Percentiles rank a stretch among this genome's conserved stretches.
These are phyloP conservation scores for Zaprionus tsacasi DNA, from an alignment of 1,140 invertebrate species.

Conservation along the genomic window DNA sequence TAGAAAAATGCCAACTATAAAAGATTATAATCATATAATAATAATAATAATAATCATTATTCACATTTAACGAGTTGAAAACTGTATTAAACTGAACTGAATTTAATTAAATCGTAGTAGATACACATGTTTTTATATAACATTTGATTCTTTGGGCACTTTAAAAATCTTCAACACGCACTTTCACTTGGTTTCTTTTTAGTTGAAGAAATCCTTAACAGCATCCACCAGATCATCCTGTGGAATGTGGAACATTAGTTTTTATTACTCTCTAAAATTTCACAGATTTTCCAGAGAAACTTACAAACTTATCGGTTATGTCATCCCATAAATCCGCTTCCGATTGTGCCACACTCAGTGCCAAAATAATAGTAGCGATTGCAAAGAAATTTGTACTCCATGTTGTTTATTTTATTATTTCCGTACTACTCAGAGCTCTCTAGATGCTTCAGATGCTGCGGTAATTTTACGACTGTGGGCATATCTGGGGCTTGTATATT, in stretches of 20 bases:
- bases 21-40: too few relatives aligned
- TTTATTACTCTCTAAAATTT: background rate
- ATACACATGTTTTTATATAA: background rate
- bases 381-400: constrained; percentile 34
- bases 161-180: background rate
- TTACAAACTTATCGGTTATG: constrained; percentile 45
- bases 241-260: background rate
- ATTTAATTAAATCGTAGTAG: too few relatives aligned
- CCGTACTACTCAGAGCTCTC: background rate
- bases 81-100: too few relatives aligned
- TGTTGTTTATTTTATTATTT: constrained; percentile 13
- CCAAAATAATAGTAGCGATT: constrained; percentile 28
- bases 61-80: too few relatives aligned
- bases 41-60: too few relatives aligned
- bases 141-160: constrained; percentile 4
- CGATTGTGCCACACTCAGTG: constrained; percentile 21
- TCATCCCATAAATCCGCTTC: constrained; percentile 36
- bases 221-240: constrained; percentile 39
- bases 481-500: constrained; percentile 27
- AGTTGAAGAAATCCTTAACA: constrained; percentile 38
- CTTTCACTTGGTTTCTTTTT: background rate
- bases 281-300: background rate
- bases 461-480: constrained; percentile 27
- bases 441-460: constrained; percentile 31
- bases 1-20: background rate